Evolutionary conservation across 2,797 vertebrate species (phyloP), one percentile per base, ranked within the genome.

Genomic region (Pantherophis vulpinus): DNA sequence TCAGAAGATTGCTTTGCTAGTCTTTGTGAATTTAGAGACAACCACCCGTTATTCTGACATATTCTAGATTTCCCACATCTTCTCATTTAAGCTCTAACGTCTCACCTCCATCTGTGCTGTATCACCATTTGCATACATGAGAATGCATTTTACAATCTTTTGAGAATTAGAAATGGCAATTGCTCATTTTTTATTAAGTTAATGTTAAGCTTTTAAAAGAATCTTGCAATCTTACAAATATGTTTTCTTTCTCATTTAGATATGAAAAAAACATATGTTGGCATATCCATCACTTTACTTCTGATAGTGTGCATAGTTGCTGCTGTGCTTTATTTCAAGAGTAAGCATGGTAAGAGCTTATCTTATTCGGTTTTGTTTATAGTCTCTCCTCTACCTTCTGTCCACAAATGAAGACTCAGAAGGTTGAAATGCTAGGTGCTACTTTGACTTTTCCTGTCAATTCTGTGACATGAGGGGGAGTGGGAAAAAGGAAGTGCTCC

Each of bases 341-440:
- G 91, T 93, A 94, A 66, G 16, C 2, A 2, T 0, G 95, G 96
- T 97, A 96, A 96, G 95, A 63, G 2, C 29, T 66, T 23, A 4
- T 86, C 25, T 93, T 70, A 51, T 0, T 60, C 89, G 12, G 37
- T 47, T 47, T 47, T 83, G 74, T 25, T 47, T 83, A 83, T 47
- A 83, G 37, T 83, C 20, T 1, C 37, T 25, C 74, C 74, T 47
- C 18, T 79, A 42, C 18, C 32, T 83, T 83, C 37, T 25, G 20
- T 47, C 74, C 37, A 83, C 20, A 83, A 83, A 47, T 5, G 74
- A 42, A 25, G 18, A 23, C 18, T 79, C 32, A 79, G 70, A 37
- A 42, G 16, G 20, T 79, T 79, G 32, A 79, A 79, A 79, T 42
- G 18, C 63, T 70, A 70, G 63, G 29, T 70, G 63, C n/a, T 37